Evolutionary conservation across 1,140 invertebrate species (phyloP).

Genomic region (Argopecten irradians): DNA sequence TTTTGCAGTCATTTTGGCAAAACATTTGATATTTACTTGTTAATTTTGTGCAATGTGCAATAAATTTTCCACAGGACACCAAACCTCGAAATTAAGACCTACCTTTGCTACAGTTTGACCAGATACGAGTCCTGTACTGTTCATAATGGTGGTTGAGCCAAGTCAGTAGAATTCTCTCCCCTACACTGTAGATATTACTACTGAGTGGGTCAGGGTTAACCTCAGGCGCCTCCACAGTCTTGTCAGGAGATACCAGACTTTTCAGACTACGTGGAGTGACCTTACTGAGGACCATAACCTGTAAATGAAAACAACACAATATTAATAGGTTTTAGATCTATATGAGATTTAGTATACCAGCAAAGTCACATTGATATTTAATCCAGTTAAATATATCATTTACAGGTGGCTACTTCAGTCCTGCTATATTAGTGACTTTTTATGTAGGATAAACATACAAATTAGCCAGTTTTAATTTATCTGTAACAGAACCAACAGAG

Average conservation of each 20-base stretch:
- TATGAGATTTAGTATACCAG: no score
- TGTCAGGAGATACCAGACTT: constrained; percentile 63
- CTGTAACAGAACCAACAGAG: no score
- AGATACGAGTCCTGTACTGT: constrained; percentile 70
- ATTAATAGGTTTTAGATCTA: no score
- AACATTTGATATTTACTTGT: no score
- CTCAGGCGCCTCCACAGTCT: constrained; percentile 64
- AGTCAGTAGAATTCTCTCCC: constrained; percentile 74
- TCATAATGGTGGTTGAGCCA: constrained; percentile 77
- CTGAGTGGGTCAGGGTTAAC: constrained; percentile 74
- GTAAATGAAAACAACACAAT: constrained; percentile 19
- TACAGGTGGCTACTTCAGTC: background rate
- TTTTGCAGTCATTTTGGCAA: background rate
- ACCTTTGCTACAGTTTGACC: constrained; percentile 71
- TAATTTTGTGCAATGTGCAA: no score
- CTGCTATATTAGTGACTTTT: background rate
- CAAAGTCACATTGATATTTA: no score
- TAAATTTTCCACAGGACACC: background rate
- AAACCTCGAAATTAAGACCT: background rate
- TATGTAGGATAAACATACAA: background rate
- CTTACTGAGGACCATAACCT: constrained; percentile 73
- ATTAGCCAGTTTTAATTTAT: background rate
- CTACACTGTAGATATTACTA: constrained; percentile 75
- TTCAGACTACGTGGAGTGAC: constrained; percentile 74
- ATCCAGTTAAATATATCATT: no score